Conservation (phyloP, 2,113 vertebrate species). For the Numida meleagris region DNA sequence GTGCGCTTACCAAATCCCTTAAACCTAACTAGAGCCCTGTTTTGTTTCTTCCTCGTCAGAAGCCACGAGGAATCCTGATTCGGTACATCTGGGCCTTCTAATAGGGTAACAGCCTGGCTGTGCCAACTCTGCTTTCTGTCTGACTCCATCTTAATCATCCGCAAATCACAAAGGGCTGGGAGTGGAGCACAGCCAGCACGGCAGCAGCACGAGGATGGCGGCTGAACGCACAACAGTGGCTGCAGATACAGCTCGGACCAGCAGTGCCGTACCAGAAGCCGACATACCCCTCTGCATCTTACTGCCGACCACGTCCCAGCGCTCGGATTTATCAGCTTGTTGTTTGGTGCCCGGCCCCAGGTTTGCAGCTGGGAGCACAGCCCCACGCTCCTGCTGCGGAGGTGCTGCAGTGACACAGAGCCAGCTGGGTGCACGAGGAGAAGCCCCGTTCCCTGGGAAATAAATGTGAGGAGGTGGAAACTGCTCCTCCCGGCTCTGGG, state of each 20-base stretch:
- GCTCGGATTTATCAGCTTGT: background rate
- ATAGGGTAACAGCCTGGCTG: constrained; percentile 54
- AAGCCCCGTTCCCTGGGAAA: background rate
- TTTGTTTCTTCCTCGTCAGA: constrained; percentile 67
- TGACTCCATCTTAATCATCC: constrained; percentile 62
- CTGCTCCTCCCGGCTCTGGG: background rate
- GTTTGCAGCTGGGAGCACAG: background rate
- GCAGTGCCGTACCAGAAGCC: background rate
- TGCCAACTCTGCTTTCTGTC: constrained; percentile 61
- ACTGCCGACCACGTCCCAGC: fast-evolving
- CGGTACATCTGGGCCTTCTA: constrained; percentile 67
- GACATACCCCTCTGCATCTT: fast-evolving
- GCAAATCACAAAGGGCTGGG: constrained; percentile 50
- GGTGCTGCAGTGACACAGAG: background rate
- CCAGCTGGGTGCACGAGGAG: background rate
- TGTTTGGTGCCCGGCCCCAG: fast-evolving
- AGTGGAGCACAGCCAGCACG: constrained; percentile 22
- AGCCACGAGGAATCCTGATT: constrained; percentile 57
- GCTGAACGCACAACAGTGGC: background rate
- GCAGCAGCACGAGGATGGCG: background rate
- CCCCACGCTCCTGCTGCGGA: background rate
- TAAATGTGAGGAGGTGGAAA: background rate
- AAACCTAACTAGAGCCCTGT: constrained; percentile 63
- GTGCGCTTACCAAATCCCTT: constrained; percentile 55
- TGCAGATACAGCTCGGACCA: fast-evolving